Evolutionary conservation across 2,797 vertebrate species (phyloP), one percentile per base, ranked within the genome.

Genomic region (Euthynnus affinis): DNA sequence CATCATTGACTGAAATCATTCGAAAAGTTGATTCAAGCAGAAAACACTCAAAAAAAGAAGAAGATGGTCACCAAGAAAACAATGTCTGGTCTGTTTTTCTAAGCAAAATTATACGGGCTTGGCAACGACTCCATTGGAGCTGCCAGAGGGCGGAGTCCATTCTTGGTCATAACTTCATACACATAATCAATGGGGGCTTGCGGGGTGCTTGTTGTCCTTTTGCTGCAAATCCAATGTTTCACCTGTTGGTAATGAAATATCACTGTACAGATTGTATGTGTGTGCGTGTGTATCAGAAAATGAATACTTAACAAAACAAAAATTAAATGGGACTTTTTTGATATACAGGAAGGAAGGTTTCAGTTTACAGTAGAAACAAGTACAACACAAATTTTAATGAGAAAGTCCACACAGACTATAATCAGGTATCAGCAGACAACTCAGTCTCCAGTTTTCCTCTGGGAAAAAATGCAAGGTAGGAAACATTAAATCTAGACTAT

Each of bases 91-190:
- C 4, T 18, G 3, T 9, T 27, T 52, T 55, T 18, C 25, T 63
- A 44, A 71, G 3, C 17, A 1, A 22, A 17, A 4, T 22, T 3
- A n/a, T 2, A 18, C 0, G 0, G 27, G 12, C 5, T 22, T 4
- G 4, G 0, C 0, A 1, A 7, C 9, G 9, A 6, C 20, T 44
- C 1, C 46, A 29, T 3, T 25, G 9, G 29, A 55, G 32, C 5
- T 57, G 10, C 42, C 0, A 1, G 2, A 42, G 13, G 22, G 0
- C 0, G 1, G 15, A 34, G 0, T 2, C 42, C 2, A 0, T 40
- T 60, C 44, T 59, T 73, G 18, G 12, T 71, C 90, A 91, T 90
- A 2, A 32, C 27, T 81, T 91, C 86, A 51, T 91, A 90, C 55
- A 87, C 51, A 22, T 22, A 22, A 0, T 88, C 80, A 9, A 0